Evolutionary conservation across 2,888 invertebrate species (phyloP).

Genomic region (Volucella inanis): DNA sequence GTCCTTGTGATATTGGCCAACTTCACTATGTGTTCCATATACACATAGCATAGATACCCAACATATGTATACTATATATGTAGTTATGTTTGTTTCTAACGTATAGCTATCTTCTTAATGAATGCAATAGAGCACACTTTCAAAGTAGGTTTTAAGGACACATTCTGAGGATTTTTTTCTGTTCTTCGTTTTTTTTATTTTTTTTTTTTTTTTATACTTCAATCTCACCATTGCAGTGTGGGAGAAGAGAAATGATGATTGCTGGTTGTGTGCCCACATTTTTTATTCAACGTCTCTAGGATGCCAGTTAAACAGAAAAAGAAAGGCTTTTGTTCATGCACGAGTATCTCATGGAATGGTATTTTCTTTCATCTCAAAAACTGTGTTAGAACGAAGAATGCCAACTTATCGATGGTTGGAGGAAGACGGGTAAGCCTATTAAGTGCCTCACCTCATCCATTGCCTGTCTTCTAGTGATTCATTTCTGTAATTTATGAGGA

Average conservation of each 20-base stretch:
- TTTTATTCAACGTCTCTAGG: conserved; percentile 51
- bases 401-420: conserved; percentile 31
- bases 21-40: conserved; percentile 46
- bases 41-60: neutral
- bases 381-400: conserved; percentile 18
- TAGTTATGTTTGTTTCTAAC: conserved; percentile 26
- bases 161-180: conserved; percentile 35
- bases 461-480: conserved; percentile 26
- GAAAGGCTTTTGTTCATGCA: conserved; percentile 40
- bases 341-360: conserved; percentile 13
- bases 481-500: conserved; percentile 37
- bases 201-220: no score
- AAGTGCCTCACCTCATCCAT: conserved; percentile 4
- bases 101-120: conserved; percentile 61
- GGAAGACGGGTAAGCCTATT: conserved; percentile 17
- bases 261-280: conserved; percentile 50
- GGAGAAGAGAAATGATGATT: conserved; percentile 49
- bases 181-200: neutral
- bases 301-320: conserved; percentile 51
- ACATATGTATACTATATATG: neutral
- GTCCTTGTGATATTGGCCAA: conserved; percentile 73
- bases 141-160: conserved; percentile 73
- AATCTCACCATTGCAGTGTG: neutral
- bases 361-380: conserved; percentile 33
- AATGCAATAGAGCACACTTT: conserved; percentile 65